phyloP scores from a whole-genome alignment of 2,888 invertebrate species.

The Teleogryllus oceanicus region DNA sequence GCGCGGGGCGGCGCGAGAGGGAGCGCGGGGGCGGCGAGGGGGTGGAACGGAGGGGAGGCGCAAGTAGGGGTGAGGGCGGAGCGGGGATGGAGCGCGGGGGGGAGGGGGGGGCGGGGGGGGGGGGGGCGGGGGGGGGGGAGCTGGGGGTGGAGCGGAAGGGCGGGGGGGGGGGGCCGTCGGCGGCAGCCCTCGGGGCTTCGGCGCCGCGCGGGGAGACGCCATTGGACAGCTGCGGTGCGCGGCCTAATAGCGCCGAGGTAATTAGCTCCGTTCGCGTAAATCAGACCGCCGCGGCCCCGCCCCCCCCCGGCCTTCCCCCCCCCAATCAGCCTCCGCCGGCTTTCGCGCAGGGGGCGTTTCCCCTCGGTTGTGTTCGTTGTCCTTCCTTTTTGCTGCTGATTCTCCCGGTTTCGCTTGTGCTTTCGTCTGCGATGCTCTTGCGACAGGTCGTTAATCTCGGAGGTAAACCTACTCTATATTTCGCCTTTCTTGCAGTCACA shows the following conservation, averaged over 20 bases:
- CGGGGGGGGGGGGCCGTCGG: background rate
- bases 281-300: background rate
- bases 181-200: background rate
- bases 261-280: background rate
- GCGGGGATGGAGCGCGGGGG: background rate
- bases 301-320: background rate
- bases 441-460: no score
- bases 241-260: background rate
- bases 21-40: no score
- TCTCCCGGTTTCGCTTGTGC: no score
- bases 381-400: no score
- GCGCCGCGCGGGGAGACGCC: background rate
- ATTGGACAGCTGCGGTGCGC: background rate
- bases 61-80: no score
- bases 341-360: no score
- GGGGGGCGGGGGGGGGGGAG: background rate
- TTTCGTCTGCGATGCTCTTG: no score
- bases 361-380: no score
- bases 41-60: no score
- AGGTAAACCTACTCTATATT: no score
- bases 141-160: background rate
- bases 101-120: no score
- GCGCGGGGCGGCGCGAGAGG: background rate
- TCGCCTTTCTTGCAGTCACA: no score
- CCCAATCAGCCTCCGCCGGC: background rate